Evolutionary conservation across 2,797 vertebrate genomes (phyloP), one percentile per base, ranked within the genome.

Genomic region (Epinephelus malabaricus): DNA sequence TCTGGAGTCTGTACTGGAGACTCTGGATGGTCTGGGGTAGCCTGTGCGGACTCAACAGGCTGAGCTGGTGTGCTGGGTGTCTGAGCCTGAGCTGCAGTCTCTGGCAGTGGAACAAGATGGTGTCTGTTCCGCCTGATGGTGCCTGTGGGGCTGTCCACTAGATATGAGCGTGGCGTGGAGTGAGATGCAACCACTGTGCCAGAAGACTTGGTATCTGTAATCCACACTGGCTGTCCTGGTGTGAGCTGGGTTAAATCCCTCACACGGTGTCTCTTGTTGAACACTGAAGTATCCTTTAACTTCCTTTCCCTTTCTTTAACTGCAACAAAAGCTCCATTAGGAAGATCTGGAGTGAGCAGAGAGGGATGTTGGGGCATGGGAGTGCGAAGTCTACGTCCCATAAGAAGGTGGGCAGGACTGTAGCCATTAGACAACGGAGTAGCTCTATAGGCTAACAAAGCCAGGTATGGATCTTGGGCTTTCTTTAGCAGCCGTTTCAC

Each of bases 161-260:
- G 9, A 45, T 45, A 45, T 10, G 43, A 54, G 10, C 10, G n/a
- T 6, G 53, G 23, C 25, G 53, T 54, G 23, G 53, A 54, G 23
- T 49, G 25, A 25, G 25, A 25, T 25, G 47, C 5, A 13, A 49
- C 6, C 17, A 49, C 17, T 4, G 47, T 49, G 6, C 47, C 54
- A 47, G 54, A 9, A 30, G 11, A n/a, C 43, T 59, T 59, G 12
- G 43, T 38, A 13, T 71, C 55, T 5, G 69, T 72, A 1, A 62
- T 72, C 46, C 69, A 72, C 58, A 72, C 46, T 9, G 69, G 27
- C 5, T 72, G 19, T 51, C 69, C 58, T 2, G 69, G 56, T 40
- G 58, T 12, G 19, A 72, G 69, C 3, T 61, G 47, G 23, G 0
- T 12, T 4, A 72, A n/a, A 23, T 38, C 5, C 11, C 69, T 61